Evolutionary conservation across 2,797 vertebrate genomes (phyloP), one percentile per base, ranked within the genome.

Genomic region (Myoxocephalus aenaeus): DNA sequence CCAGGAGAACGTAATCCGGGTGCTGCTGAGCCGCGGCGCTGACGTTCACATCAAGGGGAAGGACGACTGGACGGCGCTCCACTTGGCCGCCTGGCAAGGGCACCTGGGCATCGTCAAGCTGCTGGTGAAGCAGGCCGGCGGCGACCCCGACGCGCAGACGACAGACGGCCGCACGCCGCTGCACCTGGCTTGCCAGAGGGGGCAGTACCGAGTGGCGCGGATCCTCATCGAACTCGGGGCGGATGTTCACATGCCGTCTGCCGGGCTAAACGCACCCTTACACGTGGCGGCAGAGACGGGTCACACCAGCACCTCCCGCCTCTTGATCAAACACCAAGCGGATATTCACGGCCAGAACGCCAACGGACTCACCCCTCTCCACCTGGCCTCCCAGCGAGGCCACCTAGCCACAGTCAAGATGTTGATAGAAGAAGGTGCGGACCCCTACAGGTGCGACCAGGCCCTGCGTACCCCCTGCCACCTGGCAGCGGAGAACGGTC

Each of bases 121-220:
- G 73, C 94, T 99, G 81, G 95, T 97, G 48, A 98, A 97, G 90
- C 97, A 99, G 90, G 95, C 95, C 0, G 94, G 96, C 0, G 96
- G 96, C 0, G 90, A 96, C 0, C 92, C 99, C 42, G 94, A 99
- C 0, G 95, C 95, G 20, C 97, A 97, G 93, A 99, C 97, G 0
- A 78, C 90, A 7, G 97, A 99, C 0, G 98, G 98, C 0, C 95
- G 97, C 86, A 97, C 97, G 0, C 96, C 98, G 0, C 93, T 99
- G 27, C 98, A 99, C 83, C 93, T 99, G 89, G 98, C 98, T 0
- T 98, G 97, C 20, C 97, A 98, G 73, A 93, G 98, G 4, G 98
- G 98, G 0, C 98, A 99, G 89, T 99, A 99, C 88, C 91, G 98
- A 0, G 97, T 98, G 5, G 97, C 98, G 2, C 96, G 98, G n/a